These are phyloP conservation scores for Brienomyrus longianalis DNA, from an alignment of 2,113 vertebrate species.

Conservation along the genomic window DNA sequence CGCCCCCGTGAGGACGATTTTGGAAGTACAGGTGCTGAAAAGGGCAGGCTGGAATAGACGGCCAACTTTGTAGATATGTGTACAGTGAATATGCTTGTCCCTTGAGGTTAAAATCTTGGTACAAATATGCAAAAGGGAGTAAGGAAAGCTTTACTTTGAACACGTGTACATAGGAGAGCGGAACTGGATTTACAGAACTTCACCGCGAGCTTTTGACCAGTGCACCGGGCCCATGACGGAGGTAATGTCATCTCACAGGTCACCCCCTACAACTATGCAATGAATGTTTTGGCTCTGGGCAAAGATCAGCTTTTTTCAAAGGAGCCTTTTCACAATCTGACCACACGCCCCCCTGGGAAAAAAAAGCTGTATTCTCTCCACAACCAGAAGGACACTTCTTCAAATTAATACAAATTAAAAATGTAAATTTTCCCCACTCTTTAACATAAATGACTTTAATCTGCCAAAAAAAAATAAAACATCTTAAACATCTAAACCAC, in stretches of 20 bases:
- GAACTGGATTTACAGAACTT: slow-evolving; percentile 71
- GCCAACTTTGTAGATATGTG: slow-evolving; percentile 79
- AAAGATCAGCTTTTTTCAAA: slow-evolving; percentile 72
- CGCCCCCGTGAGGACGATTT: slow-evolving; percentile 26
- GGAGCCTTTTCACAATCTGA: slow-evolving; percentile 68
- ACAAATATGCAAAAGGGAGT: slow-evolving; percentile 98
- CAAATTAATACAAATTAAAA: background rate
- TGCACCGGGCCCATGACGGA: slow-evolving; percentile 56
- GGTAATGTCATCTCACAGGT: slow-evolving; percentile 74
- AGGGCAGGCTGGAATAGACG: slow-evolving; percentile 36
- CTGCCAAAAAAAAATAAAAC: slow-evolving; percentile 18
- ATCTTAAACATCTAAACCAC: background rate
- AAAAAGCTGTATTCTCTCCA: slow-evolving; percentile 82
- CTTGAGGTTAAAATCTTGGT: slow-evolving; percentile 71
- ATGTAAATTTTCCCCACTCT: background rate
- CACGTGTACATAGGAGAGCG: slow-evolving; percentile 88
- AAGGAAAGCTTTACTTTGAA: slow-evolving; percentile 99
- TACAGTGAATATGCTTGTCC: slow-evolving; percentile 73
- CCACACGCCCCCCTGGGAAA: slow-evolving; percentile 22
- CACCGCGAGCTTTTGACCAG: slow-evolving; percentile 76
- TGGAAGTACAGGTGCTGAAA: slow-evolving; percentile 46
- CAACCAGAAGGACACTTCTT: slow-evolving; percentile 37
- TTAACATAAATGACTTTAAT: background rate
- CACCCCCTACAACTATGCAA: slow-evolving; percentile 97
- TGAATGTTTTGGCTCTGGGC: slow-evolving; percentile 72